Base-by-base conservation (phyloP, 1,140 invertebrate species). In the Macrosteles quadrilineatus region DNA sequence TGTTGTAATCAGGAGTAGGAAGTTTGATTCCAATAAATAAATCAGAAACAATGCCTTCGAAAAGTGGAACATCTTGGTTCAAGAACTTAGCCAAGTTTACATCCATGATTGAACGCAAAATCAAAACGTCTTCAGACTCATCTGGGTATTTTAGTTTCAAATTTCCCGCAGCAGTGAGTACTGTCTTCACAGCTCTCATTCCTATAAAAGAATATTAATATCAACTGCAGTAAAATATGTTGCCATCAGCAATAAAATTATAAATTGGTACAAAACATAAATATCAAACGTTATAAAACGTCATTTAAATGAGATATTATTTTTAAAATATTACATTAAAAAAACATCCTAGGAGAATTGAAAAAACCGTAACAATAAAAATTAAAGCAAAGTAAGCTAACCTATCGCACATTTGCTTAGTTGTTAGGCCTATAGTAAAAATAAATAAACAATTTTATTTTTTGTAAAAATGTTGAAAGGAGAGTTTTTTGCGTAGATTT, bases 81-180 rank as follows among this genome's bases (percentile, higher is more conserved):
- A 97, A 82, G 83, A 98, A 97, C 79, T 98, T 98, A 0, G 96
- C 93, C 43, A 97, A 82, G 84, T 97, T 98, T 0, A 98, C 94
- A 81, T 97, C 95, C 27, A 94, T 88, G 65, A 98, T 90, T 0
- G 94, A 94, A 36, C 93, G 83, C 29, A 97, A 81, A 40, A 97
- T 77, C 50, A 96, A 78, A 71, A 88, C 86, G 73, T 91, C 87
- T 81, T 93, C 91, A 75, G 90, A 82, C 80, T 95, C 92, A 74
- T 93, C 84, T 0, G 95, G 94, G 78, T 86, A 92, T 77, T 90
- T 90, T 53, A 93, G 82, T 81, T 96, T 94, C 19, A 95, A 87
- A 78, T 92, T 95, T 31, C 92, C 93, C 29, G 94, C 94, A 4
- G 94, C 93, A 1, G 88, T 87, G 2, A 95, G 80, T 0, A 97